Conservation (phyloP, 2,113 vertebrate genomes). For the Bombycilla garrulus region DNA sequence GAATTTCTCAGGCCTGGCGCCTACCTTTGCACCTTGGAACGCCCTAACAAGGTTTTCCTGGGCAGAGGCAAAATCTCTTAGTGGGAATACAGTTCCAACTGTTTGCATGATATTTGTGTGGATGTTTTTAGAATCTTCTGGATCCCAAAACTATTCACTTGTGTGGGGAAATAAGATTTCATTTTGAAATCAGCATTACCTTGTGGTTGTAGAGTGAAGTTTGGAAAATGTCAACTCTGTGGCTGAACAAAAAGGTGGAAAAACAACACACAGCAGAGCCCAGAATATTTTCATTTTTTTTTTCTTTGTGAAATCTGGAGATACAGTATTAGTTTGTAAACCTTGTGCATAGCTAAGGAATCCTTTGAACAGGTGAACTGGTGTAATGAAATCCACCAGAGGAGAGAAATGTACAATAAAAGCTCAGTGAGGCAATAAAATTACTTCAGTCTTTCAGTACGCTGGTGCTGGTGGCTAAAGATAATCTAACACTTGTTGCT, state of each 20-base stretch:
- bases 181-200: not conserved
- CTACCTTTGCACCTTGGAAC: not conserved
- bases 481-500: conserved; percentile 65
- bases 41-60: not conserved
- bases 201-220: not conserved
- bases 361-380: not conserved
- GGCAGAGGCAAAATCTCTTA: not conserved
- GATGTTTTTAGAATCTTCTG: not conserved
- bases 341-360: not conserved
- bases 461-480: conserved; percentile 1
- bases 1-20: not conserved
- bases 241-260: not conserved
- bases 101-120: not conserved
- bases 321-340: not conserved
- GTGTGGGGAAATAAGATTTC: not conserved
- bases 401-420: not conserved
- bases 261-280: not conserved
- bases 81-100: not conserved
- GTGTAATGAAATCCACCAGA: not conserved
- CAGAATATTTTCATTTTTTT: not conserved
- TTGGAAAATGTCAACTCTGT: not conserved
- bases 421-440: not conserved
- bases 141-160: not conserved
- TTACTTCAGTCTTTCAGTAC: not conserved
- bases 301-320: not conserved